Evolutionary conservation across 2,797 vertebrate species (phyloP), one percentile per base, ranked within the genome.

Genomic region (Peromyscus nudipes): DNA sequence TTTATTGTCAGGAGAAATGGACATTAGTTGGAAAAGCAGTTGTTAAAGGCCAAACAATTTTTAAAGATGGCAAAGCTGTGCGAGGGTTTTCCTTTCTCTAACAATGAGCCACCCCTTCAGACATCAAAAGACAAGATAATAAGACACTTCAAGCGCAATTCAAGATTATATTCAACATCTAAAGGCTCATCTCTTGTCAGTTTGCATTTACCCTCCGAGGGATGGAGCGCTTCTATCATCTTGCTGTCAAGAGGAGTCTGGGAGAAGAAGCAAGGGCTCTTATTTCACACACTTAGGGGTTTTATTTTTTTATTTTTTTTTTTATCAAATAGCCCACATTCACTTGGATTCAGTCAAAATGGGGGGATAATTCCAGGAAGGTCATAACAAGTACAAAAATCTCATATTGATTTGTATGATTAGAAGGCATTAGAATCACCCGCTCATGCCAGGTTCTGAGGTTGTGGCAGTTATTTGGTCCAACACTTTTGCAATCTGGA

Each of bases 111-210:
- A 99, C 99, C 99, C 99, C 99, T 99, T 99, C 99, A 99, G 99
- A 99, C 99, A 99, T 99, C 99, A 99, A 99, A 99, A 99, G 99
- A 99, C 99, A 99, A 99, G 99, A 99, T 99, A 99, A 99, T 99
- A 99, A 99, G 99, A 99, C 99, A 99, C 99, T 99, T 99, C 99
- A 99, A 99, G 99, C 99, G 99, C 99, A 99, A 99, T 99, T 99
- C 99, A 99, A 99, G 99, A 99, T 99, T 99, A 99, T 99, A 99
- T 99, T 99, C 99, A 99, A 99, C 99, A 99, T 99, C 99, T 99
- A 99, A 99, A 99, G 99, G 99, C 99, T 99, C 99, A 99, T 99
- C 99, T 99, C 99, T 99, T 99, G 99, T 99, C 99, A 99, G 99
- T 99, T 99, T 99, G 99, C 99, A 99, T 99, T 99, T 99, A 99